Base-by-base conservation (phyloP, 2,797 vertebrate species). In the Basileuterus tristriatus region DNA sequence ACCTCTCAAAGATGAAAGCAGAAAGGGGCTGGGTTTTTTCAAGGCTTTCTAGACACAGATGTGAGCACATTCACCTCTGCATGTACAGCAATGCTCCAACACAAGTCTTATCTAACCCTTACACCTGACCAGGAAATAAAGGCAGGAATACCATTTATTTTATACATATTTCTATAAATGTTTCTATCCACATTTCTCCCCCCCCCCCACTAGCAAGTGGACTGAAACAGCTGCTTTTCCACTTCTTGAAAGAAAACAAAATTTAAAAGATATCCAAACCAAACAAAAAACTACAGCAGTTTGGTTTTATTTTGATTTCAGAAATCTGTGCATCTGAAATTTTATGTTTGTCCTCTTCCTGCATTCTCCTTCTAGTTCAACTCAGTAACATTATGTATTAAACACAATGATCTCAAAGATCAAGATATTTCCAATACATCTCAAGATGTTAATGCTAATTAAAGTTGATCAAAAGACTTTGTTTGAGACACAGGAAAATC, bases 231-330 rank as follows among this genome's bases (percentile, higher is more conserved):
- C 3, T 63, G 60, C 53, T 60, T 78, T 83, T 77, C 60, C 11
- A 7, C 27, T 53, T 78, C 69, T 64, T 81, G 34, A 44, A n/a
- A 90, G 30, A 78, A 77, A 60, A 8, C 36, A 59, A 50, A 44
- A 80, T 29, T 18, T 23, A 30, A 30, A 30, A 65, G 7, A 34
- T 13, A 22, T 11, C 34, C 36, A 60, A 60, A 60, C 16, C 17
- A 2, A 12, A 16, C 14, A 1, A 19, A 23, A 14, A 18, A 6
- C 3, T 9, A 8, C 26, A 36, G 3, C 11, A 11, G 20, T 27
- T 63, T 50, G 3, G 11, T 15, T 79, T 34, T 6, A 23, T 19
- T 50, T 87, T 77, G 5, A 41, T 76, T 75, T 87, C 43, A 55
- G 60, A 78, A 78, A 69, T 44, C 55, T 65, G 15, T 34, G n/a